Conservation (phyloP, 2,113 vertebrate species). For the Hypomesus transpacificus region DNA sequence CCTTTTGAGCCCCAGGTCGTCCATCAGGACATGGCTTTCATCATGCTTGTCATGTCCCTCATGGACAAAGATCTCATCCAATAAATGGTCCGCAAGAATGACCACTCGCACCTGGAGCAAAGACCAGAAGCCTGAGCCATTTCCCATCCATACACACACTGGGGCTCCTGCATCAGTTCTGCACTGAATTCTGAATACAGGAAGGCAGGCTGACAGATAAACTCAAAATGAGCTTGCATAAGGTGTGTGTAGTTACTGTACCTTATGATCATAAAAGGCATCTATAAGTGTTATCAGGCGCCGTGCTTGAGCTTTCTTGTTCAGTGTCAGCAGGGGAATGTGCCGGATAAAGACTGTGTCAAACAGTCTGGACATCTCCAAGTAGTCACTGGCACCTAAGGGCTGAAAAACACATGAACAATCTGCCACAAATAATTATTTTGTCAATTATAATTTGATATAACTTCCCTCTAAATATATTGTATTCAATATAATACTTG, state of each 20-base stretch:
- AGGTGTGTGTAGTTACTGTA: constrained; percentile 36
- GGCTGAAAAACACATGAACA: constrained; percentile 72
- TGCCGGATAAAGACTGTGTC: constrained; percentile 88
- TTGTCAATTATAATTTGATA: too few relatives aligned
- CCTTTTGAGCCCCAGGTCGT: constrained; percentile 89
- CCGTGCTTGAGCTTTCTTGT: constrained; percentile 87
- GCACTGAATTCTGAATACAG: background rate
- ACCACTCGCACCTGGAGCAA: constrained; percentile 84
- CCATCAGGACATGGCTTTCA: constrained; percentile 85
- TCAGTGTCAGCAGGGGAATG: constrained; percentile 85
- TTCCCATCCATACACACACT: background rate
- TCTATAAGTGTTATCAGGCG: constrained; percentile 96
- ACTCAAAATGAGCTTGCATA: too few relatives aligned
- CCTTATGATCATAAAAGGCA: constrained; percentile 92
- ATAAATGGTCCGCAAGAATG: constrained; percentile 77
- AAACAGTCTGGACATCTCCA: constrained; percentile 87
- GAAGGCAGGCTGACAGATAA: background rate
- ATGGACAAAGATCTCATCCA: constrained; percentile 82
- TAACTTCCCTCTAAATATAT: too few relatives aligned
- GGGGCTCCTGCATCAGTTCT: background rate
- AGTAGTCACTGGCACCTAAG: constrained; percentile 93
- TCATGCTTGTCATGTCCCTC: constrained; percentile 69
- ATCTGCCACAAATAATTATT: background rate
- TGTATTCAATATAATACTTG: too few relatives aligned
- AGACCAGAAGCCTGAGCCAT: background rate